A percentile compares a stretch with the other conserved stretches of the same genome.
phyloP scores from a whole-genome alignment of 2,113 vertebrate genomes.

The Patagioenas fasciata region DNA sequence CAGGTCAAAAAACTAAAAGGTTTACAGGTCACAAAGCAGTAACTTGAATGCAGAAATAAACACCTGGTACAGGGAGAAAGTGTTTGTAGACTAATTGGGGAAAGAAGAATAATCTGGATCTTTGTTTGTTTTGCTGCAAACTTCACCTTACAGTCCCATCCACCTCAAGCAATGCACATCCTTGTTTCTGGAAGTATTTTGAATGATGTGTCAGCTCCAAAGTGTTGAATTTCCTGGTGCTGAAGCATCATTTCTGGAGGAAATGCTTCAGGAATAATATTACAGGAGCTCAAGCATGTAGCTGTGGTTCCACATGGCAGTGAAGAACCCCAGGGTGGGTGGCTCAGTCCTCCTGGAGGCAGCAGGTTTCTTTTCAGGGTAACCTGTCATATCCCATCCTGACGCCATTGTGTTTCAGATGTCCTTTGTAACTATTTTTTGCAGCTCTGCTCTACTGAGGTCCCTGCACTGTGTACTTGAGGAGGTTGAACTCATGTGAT shows the following conservation, averaged over 20 bases:
- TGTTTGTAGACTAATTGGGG: neutral
- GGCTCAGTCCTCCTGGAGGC: neutral
- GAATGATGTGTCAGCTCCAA: neutral
- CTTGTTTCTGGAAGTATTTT: neutral
- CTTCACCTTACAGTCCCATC: neutral
- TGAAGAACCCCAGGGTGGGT: neutral
- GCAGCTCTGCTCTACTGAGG: neutral
- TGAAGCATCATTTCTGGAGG: neutral
- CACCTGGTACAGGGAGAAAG: neutral
- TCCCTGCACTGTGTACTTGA: neutral
- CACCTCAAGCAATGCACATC: neutral
- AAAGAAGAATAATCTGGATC: neutral
- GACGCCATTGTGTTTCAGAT: neutral
- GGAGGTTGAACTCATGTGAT: neutral
- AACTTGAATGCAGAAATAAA: neutral
- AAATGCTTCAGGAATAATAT: neutral
- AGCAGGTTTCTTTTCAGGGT: neutral
- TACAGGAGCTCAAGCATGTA: neutral
- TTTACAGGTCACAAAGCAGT: neutral
- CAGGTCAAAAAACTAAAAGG: neutral
- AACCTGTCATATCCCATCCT: neutral
- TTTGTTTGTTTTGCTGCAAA: neutral
- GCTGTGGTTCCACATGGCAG: neutral
- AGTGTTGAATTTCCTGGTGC: neutral
- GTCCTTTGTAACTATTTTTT: neutral